Evolutionary conservation across 2,113 vertebrate species (phyloP).

Genomic region (Beaufortia kweichowensis): DNA sequence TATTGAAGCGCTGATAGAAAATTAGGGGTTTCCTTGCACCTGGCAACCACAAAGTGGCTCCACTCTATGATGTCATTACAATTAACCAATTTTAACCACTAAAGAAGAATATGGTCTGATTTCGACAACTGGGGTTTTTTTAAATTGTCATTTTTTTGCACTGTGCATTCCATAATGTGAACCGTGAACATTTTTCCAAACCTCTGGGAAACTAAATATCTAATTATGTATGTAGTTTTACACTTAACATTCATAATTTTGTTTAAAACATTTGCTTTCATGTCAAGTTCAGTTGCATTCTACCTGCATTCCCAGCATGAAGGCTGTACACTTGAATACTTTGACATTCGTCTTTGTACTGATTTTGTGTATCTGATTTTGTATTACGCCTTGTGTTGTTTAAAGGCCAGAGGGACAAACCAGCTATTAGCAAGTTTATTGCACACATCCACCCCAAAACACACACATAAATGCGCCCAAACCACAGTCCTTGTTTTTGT

Average conservation of each 20-base stretch:
- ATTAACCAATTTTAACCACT: constrained; percentile 56
- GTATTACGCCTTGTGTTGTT: background rate
- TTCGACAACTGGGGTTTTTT: constrained; percentile 28
- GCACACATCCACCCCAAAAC: constrained; percentile 28
- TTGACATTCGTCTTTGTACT: constrained; percentile 1
- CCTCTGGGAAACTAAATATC: constrained; percentile 36
- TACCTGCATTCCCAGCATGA: constrained; percentile 31
- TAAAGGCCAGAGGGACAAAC: constrained; percentile 32
- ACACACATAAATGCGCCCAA: constrained; percentile 28
- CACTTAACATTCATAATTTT: background rate
- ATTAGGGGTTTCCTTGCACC: constrained; percentile 20
- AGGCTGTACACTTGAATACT: constrained; percentile 15
- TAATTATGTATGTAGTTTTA: constrained; percentile 13
- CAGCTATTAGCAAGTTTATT: constrained; percentile 24
- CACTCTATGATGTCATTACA: constrained; percentile 51
- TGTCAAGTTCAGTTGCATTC: constrained; percentile 8
- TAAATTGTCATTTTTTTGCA: constrained; percentile 52
- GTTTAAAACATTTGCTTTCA: background rate
- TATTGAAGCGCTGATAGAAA: background rate
- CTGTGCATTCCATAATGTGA: constrained; percentile 65
- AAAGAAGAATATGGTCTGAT: constrained; percentile 47
- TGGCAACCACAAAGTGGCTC: constrained; percentile 44
- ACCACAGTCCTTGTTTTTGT: constrained; percentile 20
- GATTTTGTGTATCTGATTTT: constrained; percentile 15
- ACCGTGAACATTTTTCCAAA: constrained; percentile 51